Conservation (phyloP, 2,888 invertebrate genomes). For the Ichneumoninae sp. region DNA sequence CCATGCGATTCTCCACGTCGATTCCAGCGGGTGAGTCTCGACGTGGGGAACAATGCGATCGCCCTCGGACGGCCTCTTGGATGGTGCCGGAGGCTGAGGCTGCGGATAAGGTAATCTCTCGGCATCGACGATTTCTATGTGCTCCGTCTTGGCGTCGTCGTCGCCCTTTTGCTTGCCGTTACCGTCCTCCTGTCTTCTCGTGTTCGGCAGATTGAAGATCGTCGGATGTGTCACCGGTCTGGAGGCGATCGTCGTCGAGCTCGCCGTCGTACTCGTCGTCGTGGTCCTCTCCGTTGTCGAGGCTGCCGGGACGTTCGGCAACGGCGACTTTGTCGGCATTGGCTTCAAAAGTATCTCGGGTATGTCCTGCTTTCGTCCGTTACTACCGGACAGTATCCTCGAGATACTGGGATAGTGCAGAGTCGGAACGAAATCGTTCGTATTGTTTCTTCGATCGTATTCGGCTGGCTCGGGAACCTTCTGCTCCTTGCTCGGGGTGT, state of each 20-base stretch:
- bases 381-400: conserved; percentile 93
- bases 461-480: conserved; percentile 68
- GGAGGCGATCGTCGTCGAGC: conserved; percentile 59
- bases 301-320: conserved; percentile 84
- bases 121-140: conserved; percentile 80
- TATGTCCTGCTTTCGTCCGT: conserved; percentile 92
- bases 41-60: conserved; percentile 82
- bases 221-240: conserved; percentile 79
- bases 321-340: conserved; percentile 79
- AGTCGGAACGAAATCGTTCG: conserved; percentile 89
- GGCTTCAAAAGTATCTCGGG: conserved; percentile 89
- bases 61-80: conserved; percentile 74
- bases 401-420: conserved; percentile 93
- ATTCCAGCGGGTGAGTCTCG: conserved; percentile 84
- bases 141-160: conserved; percentile 77
- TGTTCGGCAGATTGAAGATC: conserved; percentile 81
- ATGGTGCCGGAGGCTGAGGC: conserved; percentile 80
- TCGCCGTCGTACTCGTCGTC: conserved; percentile 70
- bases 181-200: conserved; percentile 76
- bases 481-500: conserved; percentile 76
- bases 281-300: conserved; percentile 78
- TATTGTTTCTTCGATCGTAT: conserved; percentile 78
- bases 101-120: conserved; percentile 81
- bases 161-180: conserved; percentile 70
- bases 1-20: conserved; percentile 94